Percentiles rank a stretch among this genome's conserved stretches.
Evolutionary conservation across 2,113 vertebrate species (phyloP).

Genomic region (Odontophorus gujanensis): DNA sequence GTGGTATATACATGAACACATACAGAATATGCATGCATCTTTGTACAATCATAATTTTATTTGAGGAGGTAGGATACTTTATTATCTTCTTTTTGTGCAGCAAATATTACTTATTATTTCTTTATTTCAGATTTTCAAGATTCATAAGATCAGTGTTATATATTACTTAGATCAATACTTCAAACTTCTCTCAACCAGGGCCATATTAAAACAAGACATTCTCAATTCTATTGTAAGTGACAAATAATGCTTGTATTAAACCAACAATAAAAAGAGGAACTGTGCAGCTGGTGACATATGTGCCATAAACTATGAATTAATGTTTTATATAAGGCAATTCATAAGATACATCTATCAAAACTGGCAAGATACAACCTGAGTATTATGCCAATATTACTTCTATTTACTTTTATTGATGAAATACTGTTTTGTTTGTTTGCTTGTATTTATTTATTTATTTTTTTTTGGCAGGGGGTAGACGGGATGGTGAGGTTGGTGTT

Average conservation of each 20-base stretch:
- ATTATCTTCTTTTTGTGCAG: conserved; percentile 12
- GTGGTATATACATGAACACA: not conserved
- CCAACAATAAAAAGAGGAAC: not conserved
- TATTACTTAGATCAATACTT: conserved; percentile 68
- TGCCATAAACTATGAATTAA: conserved; percentile 20
- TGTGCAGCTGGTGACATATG: not conserved
- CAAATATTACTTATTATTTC: conserved; percentile 54
- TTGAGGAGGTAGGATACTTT: conserved; percentile 42
- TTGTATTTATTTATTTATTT: not conserved
- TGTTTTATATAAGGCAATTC: conserved; percentile 7
- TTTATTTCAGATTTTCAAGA: conserved; percentile 39
- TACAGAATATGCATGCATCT: not conserved
- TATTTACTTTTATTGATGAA: not conserved
- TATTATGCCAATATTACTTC: not conserved
- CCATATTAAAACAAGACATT: conserved; percentile 37
- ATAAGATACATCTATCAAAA: not conserved
- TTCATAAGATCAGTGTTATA: not conserved
- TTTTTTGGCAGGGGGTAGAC: not conserved
- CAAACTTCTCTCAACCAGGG: conserved; percentile 49
- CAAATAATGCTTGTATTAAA: conserved; percentile 51
- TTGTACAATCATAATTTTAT: conserved; percentile 39
- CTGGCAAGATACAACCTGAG: not conserved
- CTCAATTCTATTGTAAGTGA: conserved; percentile 50
- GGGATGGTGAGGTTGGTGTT: not conserved
- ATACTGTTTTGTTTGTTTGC: not conserved